Base-by-base conservation (phyloP, 2,113 vertebrate genomes). In the Myiozetetes cayanensis region DNA sequence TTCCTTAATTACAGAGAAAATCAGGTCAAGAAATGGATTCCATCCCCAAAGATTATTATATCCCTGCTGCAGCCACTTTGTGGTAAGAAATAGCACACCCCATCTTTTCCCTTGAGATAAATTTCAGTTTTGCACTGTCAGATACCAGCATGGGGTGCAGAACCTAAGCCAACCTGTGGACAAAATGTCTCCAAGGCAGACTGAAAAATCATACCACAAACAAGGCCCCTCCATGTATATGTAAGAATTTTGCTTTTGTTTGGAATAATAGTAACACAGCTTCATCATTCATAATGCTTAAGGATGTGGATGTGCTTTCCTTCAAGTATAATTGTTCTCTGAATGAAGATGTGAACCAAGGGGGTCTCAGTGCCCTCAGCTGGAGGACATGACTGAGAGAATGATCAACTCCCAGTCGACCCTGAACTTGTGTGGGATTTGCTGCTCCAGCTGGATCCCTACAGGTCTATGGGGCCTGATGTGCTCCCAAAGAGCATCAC, bases 1-100 rank as follows among this genome's bases (percentile, higher is more conserved):
- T 72, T 94, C 76, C 72, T 94, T 95, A 96, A 90, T 96, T 90
- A 93, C 88, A 80, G 65, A 86, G 72, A 87, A 95, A 96, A 95
- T 82, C 74, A 89, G 93, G 89, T 92, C 91, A 93, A 89, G 71
- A 74, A 85, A 87, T n/a, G 39, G 53, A 85, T 92, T 93, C 62
- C 27, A 59, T 67, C 37, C 72, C 82, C 35, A 56, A 85, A 93
- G 82, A 77, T 96, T 74, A 84, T 88, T 86, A 71, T 56, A 91
- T 74, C 81, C 44, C 24, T 88, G 30, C 66, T 79, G 41, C 47
- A 79, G 31, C 22, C 70, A 58, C 2, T 5, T 58, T 78, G 44
- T 67, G 35, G 41, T 91, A 58, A 90, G 72, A 86, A 90, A 91
- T 43, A 87, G 8, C 53, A 87, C 28, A 68, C 20, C 30, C 19